phyloP scores from a whole-genome alignment of 2,113 vertebrate species.

The Zosterops borbonicus region DNA sequence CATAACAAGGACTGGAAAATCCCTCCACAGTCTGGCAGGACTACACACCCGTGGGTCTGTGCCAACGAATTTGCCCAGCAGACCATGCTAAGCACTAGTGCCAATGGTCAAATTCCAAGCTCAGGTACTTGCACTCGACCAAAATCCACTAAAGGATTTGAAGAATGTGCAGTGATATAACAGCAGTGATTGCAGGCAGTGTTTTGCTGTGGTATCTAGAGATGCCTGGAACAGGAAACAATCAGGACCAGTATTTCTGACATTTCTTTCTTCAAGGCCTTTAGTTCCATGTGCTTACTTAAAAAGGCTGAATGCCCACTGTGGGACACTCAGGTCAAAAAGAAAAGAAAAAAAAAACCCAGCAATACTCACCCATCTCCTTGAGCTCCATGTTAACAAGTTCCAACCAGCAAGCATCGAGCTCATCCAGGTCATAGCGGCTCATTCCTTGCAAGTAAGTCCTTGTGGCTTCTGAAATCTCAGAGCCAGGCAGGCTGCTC shows the following conservation, averaged over 20 bases:
- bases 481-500: conserved; percentile 15
- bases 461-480: conserved; percentile 73
- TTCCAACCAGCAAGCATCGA: conserved; percentile 92
- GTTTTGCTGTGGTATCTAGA: neutral
- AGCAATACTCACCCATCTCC: conserved; percentile 84
- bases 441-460: conserved; percentile 78
- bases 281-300: neutral
- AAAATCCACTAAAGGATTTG: neutral
- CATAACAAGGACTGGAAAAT: conserved; percentile 48
- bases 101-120: conserved; percentile 16
- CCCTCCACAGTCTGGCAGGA: neutral
- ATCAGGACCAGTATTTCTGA: neutral
- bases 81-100: neutral
- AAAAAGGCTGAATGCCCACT: neutral
- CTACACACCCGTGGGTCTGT: neutral
- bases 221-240: neutral
- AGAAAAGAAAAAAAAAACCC: neutral
- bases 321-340: neutral
- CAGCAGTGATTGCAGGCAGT: neutral
- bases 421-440: conserved; percentile 95
- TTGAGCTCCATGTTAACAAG: conserved; percentile 91
- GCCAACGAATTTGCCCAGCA: conserved; percentile 24
- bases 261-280: neutral
- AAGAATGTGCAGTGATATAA: neutral
- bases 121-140: neutral